Conservation (phyloP, 1,140 invertebrate genomes). For the Drosophila littoralis region DNA sequence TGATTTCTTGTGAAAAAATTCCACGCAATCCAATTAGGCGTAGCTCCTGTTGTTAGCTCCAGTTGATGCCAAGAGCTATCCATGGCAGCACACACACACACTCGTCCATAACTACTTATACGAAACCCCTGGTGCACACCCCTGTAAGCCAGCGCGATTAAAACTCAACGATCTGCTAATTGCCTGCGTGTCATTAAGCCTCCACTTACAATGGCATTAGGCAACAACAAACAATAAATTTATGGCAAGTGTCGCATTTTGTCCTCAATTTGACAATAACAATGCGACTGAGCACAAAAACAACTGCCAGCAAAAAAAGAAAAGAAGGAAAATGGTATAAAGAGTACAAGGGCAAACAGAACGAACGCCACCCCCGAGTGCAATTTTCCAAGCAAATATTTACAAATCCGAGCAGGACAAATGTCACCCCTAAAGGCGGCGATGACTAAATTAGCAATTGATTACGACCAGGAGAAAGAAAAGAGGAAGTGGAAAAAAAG, state of each 20-base stretch:
- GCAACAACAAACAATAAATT: slow-evolving; percentile 80
- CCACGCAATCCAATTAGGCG: not conserved
- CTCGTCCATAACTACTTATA: not conserved
- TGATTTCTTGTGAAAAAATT: not conserved
- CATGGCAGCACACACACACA: slow-evolving; percentile 6
- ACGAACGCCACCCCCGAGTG: slow-evolving; percentile 43
- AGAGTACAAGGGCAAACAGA: slow-evolving; percentile 14
- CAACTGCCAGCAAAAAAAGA: slow-evolving; percentile 61
- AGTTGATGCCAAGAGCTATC: not conserved
- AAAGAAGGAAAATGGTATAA: slow-evolving; percentile 4
- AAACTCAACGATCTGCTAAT: slow-evolving; percentile 79
- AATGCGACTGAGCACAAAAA: slow-evolving; percentile 34
- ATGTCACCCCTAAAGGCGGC: slow-evolving; percentile 61
- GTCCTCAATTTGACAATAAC: slow-evolving; percentile 72
- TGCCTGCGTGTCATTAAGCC: slow-evolving; percentile 83
- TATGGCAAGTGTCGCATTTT: slow-evolving; percentile 84
- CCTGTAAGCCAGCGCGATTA: slow-evolving; percentile 48
- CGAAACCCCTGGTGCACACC: slow-evolving; percentile 1
- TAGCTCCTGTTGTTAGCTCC: not conserved
- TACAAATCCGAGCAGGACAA: slow-evolving; percentile 55
- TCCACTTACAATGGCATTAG: slow-evolving; percentile 74
- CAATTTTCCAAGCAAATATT: slow-evolving; percentile 59
- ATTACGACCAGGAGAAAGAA: slow-evolving; percentile 40
- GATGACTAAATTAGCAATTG: slow-evolving; percentile 79
- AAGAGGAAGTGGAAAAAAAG: not conserved